These are phyloP conservation scores for Disparrhopalites patrizii DNA, from an alignment of 2,888 invertebrate species.

Conservation along the genomic window DNA sequence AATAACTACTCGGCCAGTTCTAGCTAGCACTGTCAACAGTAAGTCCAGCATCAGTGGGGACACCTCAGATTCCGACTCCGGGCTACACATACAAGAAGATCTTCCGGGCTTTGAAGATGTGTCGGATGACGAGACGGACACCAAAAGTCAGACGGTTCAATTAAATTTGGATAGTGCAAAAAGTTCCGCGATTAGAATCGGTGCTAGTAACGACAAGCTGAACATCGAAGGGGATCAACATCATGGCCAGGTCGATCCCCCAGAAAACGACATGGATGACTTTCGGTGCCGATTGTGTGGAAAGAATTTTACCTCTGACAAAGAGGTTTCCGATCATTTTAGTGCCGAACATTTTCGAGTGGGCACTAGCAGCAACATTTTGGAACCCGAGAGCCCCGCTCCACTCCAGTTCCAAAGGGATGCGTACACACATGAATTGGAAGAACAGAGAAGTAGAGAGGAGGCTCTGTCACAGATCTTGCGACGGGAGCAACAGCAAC, in stretches of 20 bases:
- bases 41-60: not conserved
- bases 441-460: not conserved
- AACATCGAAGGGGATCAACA: not conserved
- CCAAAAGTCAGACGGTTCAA: too few species aligned
- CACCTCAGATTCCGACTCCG: constrained; percentile 22
- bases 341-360: constrained; percentile 40
- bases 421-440: not conserved
- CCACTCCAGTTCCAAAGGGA: constrained; percentile 20
- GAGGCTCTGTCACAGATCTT: not conserved
- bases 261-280: constrained; percentile 21
- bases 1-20: not conserved
- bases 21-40: not conserved
- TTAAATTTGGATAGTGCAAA: too few species aligned
- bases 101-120: constrained; percentile 10
- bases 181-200: too few species aligned
- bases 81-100: constrained; percentile 19
- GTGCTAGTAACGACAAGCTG: too few species aligned
- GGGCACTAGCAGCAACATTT: constrained; percentile 29
- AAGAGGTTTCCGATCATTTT: constrained; percentile 41
- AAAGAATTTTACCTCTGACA: constrained; percentile 35
- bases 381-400: constrained; percentile 46
- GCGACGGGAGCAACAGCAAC: not conserved
- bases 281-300: constrained; percentile 29
- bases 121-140: constrained; percentile 25
- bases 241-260: not conserved